Percentiles rank a stretch among this genome's conserved stretches.
These are phyloP conservation scores for Microplitis demolitor DNA, from an alignment of 1,140 invertebrate species.

Conservation along the genomic window DNA sequence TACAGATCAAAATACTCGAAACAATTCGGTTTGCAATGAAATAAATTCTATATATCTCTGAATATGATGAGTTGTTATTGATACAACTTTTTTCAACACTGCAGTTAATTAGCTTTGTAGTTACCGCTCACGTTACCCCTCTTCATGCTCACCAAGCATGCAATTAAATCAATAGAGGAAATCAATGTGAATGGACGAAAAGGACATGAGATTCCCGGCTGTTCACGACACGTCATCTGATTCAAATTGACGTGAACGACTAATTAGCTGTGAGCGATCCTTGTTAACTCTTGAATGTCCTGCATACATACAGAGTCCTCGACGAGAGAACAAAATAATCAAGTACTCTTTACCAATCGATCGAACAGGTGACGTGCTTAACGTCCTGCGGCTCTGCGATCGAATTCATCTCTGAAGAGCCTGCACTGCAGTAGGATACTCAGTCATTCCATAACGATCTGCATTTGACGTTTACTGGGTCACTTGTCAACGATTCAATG, in stretches of 20 bases:
- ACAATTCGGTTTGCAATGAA: too few relatives aligned
- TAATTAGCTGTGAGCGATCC: constrained; percentile 20
- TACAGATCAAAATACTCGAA: too few relatives aligned
- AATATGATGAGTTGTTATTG: background rate
- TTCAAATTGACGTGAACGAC: constrained; percentile 23
- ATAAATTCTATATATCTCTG: too few relatives aligned
- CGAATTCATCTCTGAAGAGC: background rate
- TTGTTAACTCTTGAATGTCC: constrained; percentile 16
- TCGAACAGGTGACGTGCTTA: constrained; percentile 16
- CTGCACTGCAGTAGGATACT: constrained; percentile 23
- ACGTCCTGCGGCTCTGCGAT: constrained; percentile 8
- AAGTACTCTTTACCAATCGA: constrained; percentile 43
- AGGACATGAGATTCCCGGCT: background rate
- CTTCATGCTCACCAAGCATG: constrained; percentile 8
- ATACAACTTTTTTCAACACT: background rate
- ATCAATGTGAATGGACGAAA: constrained; percentile 4
- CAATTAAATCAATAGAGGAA: constrained; percentile 7
- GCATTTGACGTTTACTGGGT: constrained; percentile 46
- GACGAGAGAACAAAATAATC: constrained; percentile 38
- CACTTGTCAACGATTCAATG: constrained; percentile 21
- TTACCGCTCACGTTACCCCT: background rate
- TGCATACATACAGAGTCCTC: background rate
- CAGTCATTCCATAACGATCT: constrained; percentile 38
- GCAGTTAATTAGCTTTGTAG: background rate
- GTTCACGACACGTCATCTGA: constrained; percentile 16